Evolutionary conservation across 2,797 vertebrate genomes (phyloP).

Genomic region (Emys orbicularis): DNA sequence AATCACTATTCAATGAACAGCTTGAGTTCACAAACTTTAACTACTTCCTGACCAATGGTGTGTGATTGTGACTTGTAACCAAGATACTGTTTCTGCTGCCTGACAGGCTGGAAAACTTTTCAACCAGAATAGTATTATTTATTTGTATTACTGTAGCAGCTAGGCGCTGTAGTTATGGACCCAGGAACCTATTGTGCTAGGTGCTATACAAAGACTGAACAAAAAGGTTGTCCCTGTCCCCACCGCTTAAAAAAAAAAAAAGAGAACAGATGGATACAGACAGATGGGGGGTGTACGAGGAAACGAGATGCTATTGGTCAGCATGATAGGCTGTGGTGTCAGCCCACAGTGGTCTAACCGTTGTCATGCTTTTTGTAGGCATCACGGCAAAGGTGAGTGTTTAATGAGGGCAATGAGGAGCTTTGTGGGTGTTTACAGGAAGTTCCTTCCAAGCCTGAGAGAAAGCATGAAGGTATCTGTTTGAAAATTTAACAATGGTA

Average conservation of each 20-base stretch:
- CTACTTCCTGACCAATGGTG: too few relatives aligned
- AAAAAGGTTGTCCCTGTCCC: not conserved
- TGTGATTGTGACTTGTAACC: too few relatives aligned
- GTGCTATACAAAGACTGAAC: not conserved
- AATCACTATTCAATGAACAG: not conserved
- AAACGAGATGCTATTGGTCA: not conserved
- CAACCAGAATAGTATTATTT: not conserved
- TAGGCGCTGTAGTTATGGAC: not conserved
- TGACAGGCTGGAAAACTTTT: not conserved
- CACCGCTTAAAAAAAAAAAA: not conserved
- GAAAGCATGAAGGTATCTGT: not conserved
- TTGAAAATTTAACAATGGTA: not conserved
- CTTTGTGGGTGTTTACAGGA: not conserved
- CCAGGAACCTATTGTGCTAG: not conserved
- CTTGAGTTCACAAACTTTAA: not conserved
- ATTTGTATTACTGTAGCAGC: not conserved
- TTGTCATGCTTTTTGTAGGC: not conserved
- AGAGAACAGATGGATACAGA: not conserved
- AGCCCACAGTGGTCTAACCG: not conserved
- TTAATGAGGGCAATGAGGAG: not conserved
- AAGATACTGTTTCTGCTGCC: too few relatives aligned
- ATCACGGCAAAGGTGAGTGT: not conserved
- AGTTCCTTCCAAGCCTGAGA: not conserved
- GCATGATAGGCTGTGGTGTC: not conserved
- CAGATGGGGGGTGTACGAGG: not conserved